A percentile compares a stretch with the other conserved stretches of the same genome.
Conservation (phyloP, 2,797 vertebrate genomes). For the Notolabrus celidotus region DNA sequence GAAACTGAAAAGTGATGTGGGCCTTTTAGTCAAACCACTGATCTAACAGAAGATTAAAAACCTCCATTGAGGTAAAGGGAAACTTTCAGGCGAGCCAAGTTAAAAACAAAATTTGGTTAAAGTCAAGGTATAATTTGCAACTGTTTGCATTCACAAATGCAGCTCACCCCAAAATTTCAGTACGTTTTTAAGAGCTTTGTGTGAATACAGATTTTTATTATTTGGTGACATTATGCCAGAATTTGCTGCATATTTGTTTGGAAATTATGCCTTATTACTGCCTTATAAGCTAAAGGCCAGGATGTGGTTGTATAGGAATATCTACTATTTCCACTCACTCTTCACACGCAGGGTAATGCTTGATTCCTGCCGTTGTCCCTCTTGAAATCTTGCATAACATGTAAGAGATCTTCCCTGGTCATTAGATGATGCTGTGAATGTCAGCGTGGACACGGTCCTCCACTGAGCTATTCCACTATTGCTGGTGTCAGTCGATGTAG, state of each 20-base stretch:
- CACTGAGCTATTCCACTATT: fast-evolving
- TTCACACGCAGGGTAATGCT: constrained; percentile 53
- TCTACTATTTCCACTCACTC: constrained; percentile 39
- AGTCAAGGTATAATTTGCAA: no score
- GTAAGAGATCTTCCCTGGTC: constrained; percentile 59
- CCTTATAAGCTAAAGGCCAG: background rate
- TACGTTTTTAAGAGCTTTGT: no score
- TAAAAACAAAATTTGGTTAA: no score
- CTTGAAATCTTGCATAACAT: constrained; percentile 46
- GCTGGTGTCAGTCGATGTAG: background rate
- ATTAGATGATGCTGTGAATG: constrained; percentile 46
- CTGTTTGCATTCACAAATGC: no score
- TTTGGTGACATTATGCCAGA: no score
- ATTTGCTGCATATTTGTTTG: no score
- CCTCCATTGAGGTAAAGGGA: background rate
- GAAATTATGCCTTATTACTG: background rate
- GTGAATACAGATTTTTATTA: no score
- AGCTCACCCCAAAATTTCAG: no score
- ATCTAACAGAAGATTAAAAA: background rate
- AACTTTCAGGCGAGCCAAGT: no score
- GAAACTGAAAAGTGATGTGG: background rate
- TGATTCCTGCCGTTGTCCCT: background rate
- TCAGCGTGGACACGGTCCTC: constrained; percentile 49
- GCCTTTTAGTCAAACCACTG: background rate
- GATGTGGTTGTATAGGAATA: background rate